phyloP scores from a whole-genome alignment of 2,888 invertebrate species.

The Agrilus mali region DNA sequence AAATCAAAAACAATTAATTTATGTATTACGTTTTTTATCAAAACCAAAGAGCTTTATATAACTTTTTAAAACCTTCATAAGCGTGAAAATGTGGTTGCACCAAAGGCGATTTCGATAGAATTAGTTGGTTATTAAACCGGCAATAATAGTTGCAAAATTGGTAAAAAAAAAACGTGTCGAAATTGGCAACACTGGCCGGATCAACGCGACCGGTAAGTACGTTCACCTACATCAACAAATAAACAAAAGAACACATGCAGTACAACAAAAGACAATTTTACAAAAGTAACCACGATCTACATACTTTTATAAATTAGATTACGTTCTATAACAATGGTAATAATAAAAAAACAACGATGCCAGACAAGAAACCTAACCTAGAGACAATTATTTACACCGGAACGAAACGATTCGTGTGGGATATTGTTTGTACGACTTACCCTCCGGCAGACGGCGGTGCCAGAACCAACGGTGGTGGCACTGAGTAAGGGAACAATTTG shows the following conservation, averaged over 20 bases:
- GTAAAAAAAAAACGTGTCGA: neutral
- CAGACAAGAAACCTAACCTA: constrained; percentile 3
- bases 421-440: constrained; percentile 21
- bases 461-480: constrained; percentile 46
- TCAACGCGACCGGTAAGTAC: neutral
- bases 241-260: neutral
- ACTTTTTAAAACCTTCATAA: no score
- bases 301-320: constrained; percentile 1
- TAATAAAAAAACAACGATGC: neutral
- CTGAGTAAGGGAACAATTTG: constrained; percentile 57
- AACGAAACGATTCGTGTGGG: constrained; percentile 3
- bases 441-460: constrained; percentile 23
- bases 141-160: no score
- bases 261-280: neutral
- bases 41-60: no score
- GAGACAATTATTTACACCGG: neutral
- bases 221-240: neutral
- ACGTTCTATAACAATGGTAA: neutral
- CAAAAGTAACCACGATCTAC: neutral
- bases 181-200: neutral
- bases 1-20: no score
- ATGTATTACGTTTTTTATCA: no score
- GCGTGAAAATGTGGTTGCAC: no score
- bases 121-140: no score
- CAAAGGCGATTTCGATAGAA: no score